Base-by-base conservation (phyloP, 2,888 invertebrate species). In the Limnephilus lunatus region DNA sequence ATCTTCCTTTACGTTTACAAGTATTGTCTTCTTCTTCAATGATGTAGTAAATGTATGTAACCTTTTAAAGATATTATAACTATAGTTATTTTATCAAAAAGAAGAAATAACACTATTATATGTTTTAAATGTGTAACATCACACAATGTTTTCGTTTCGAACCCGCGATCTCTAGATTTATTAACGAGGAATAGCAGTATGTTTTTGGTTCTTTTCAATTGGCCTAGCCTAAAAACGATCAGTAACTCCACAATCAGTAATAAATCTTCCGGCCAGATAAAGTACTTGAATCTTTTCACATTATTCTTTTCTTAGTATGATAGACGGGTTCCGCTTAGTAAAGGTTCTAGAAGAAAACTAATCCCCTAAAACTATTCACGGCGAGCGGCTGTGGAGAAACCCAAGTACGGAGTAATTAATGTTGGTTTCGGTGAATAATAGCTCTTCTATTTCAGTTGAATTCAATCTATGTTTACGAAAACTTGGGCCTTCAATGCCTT, bases 371-470 rank as follows among this genome's bases (percentile, higher is more conserved):
- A 83, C 35, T 83, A 35, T 83, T 83, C 83, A 32, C 31, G 83
- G 32, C 83, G 83, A 32, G 25, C 32, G 83, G 83, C 35, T 83
- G 15, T 25, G 19, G 31, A 31, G 83, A 83, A 35, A 32, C 19
- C 35, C 12, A 83, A 83, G 32, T 35, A 83, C 35, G 19, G 32
- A 19, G 83, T 35, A 83, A 83, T 83, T 83, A 83, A 83, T 83
- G 35, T 83, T 83, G 83, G 83, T 83, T 83, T 32, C 31, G 19
- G 32, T 83, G 83, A 83, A 32, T 83, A 83, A 83, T 83, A 35
- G 83, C 35, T 31, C 32, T 35, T 32, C 19, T 25, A 35, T 35
- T 83, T 35, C 3, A 83, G 83, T 19, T 83, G 83, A 35, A 83
- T 83, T 32, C 32, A 83, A 83, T 83, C 83, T 15, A 35, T 68